Conservation (phyloP, 2,797 vertebrate genomes). For the Periparus ater region DNA sequence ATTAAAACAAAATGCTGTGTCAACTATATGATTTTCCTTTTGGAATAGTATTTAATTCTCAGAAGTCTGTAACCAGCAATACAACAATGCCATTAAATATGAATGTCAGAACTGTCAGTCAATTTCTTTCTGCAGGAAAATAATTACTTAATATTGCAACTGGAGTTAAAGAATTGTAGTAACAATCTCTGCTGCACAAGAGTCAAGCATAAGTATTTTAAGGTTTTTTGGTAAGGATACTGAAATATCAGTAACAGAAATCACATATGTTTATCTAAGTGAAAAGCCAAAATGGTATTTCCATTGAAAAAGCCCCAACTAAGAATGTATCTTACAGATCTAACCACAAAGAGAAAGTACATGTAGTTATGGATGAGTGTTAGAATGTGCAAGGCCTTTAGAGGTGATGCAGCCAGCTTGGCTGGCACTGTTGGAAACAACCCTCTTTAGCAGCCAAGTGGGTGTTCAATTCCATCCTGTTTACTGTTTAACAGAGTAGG, state of each 20-base stretch:
- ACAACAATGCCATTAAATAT: neutral
- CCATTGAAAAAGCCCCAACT: neutral
- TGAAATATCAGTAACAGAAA: neutral
- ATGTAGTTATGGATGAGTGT: rapidly evolving
- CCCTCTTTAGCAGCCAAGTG: neutral
- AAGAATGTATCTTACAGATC: neutral
- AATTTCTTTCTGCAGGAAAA: neutral
- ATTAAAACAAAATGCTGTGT: neutral
- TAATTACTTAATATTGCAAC: neutral
- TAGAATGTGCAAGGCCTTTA: neutral
- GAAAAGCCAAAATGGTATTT: neutral
- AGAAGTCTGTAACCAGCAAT: neutral
- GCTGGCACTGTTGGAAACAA: neutral
- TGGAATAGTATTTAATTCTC: neutral
- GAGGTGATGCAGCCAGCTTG: neutral
- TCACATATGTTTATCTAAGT: neutral
- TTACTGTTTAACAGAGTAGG: slow-evolving; percentile 17
- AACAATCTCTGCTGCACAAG: neutral
- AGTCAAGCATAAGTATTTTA: neutral
- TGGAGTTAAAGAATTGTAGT: neutral
- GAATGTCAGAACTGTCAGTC: neutral
- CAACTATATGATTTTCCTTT: neutral
- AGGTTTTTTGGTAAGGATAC: neutral
- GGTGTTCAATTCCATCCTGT: neutral
- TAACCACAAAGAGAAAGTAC: neutral